A percentile compares a stretch with the other conserved stretches of the same genome.
phyloP scores from a whole-genome alignment of 1,140 invertebrate genomes.

The Drosophila melanica region DNA sequence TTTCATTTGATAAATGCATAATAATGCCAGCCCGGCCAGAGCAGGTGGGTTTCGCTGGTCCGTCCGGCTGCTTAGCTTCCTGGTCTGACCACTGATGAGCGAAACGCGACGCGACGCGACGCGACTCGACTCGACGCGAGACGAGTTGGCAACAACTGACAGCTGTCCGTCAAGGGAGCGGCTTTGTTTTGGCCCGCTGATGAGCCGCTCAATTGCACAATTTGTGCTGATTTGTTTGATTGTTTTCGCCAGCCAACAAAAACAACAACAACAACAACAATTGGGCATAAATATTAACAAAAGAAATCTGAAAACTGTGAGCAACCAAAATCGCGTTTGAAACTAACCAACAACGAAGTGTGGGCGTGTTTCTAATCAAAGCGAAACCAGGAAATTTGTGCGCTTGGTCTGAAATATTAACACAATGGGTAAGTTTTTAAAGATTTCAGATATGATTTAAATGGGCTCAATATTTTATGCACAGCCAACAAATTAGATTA shows the following conservation, averaged over 20 bases:
- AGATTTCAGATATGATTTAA: not conserved
- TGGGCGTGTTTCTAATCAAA: slow-evolving; percentile 30
- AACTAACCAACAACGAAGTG: not conserved
- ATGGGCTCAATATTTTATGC: not conserved
- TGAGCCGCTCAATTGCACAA: slow-evolving; percentile 13
- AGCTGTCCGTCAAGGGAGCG: slow-evolving; percentile 19
- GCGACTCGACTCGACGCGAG: not conserved
- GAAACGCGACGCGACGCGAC: too few relatives aligned
- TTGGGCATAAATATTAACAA: not conserved
- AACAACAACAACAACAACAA: not conserved
- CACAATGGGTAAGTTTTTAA: not conserved
- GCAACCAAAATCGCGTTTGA: slow-evolving; percentile 2
- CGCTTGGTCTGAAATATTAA: not conserved
- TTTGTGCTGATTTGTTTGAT: slow-evolving; percentile 9
- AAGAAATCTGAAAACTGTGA: not conserved
- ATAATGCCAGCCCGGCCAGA: slow-evolving; percentile 24
- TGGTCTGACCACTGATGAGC: slow-evolving; percentile 22
- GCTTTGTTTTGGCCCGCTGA: slow-evolving; percentile 13
- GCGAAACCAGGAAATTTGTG: slow-evolving; percentile 22
- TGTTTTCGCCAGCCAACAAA: slow-evolving; percentile 2
- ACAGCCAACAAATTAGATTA: too few relatives aligned
- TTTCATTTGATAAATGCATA: slow-evolving; percentile 42
- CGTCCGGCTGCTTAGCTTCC: slow-evolving; percentile 22
- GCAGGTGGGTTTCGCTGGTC: slow-evolving; percentile 7
- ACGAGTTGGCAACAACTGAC: slow-evolving; percentile 1